Conservation (phyloP, 2,888 invertebrate species). For the Pseudococcus viburni region DNA sequence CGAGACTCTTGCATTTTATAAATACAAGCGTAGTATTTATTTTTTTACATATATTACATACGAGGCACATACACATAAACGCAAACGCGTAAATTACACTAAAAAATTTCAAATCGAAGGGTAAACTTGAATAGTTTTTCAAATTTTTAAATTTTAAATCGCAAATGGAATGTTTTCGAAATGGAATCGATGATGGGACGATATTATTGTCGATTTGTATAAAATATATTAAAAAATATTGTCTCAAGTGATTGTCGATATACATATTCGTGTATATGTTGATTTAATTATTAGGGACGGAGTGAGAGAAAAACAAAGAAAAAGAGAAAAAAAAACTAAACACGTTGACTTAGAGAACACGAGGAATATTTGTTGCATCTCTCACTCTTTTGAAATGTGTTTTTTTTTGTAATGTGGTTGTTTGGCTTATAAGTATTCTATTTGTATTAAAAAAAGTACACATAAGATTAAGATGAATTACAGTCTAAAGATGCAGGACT, state of each 20-base stretch:
- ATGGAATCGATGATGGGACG: constrained; percentile 16
- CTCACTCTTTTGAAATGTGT: neutral
- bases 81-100: neutral
- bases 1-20: neutral
- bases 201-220: constrained; percentile 23
- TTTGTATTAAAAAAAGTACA: neutral
- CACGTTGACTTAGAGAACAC: constrained; percentile 25
- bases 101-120: neutral
- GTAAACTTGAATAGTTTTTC: neutral
- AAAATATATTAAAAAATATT: neutral
- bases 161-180: constrained; percentile 32
- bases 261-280: neutral
- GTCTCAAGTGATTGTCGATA: neutral
- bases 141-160: neutral
- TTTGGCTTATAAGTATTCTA: neutral
- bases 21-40: constrained; percentile 3
- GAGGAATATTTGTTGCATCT: constrained; percentile 29
- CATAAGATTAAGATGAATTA: constrained; percentile 68
- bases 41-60: constrained; percentile 31
- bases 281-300: neutral
- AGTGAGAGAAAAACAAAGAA: neutral
- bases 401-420: neutral
- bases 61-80: neutral
- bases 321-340: neutral
- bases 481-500: constrained; percentile 78